phyloP scores from a whole-genome alignment of 2,888 invertebrate genomes.

The Magallana nippona region DNA sequence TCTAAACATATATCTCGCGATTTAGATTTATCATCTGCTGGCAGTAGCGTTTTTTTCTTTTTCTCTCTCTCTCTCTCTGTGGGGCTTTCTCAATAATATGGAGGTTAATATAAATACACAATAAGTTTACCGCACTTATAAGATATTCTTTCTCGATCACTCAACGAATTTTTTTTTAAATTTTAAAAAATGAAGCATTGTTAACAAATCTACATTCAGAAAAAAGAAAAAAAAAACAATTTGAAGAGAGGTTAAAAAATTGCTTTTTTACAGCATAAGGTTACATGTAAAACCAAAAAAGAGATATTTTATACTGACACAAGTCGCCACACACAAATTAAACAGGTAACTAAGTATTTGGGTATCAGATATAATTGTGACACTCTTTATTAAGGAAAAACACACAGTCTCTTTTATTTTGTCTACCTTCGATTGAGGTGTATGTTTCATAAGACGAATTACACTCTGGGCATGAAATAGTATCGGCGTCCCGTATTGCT shows the following conservation, averaged over 20 bases:
- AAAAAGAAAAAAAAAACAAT: no score
- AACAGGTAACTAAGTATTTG: background rate
- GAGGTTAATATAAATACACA: background rate
- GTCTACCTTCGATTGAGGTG: slow-evolving; percentile 13
- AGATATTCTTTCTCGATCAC: background rate
- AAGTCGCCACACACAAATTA: background rate
- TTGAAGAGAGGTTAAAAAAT: no score
- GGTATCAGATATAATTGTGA: background rate
- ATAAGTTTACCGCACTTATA: background rate
- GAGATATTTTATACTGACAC: background rate
- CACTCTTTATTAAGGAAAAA: background rate
- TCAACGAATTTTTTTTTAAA: background rate
- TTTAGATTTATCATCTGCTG: slow-evolving; percentile 9
- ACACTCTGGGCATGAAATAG: slow-evolving; percentile 16
- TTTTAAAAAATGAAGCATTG: no score
- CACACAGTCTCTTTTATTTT: background rate
- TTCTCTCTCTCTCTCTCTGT: background rate
- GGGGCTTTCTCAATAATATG: background rate
- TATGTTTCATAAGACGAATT: slow-evolving; percentile 33
- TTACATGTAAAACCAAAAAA: background rate
- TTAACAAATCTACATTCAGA: no score
- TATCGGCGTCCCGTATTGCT: slow-evolving; percentile 15
- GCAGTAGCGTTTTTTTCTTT: background rate
- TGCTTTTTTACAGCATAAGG: no score
- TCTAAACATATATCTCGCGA: slow-evolving; percentile 26